These are phyloP conservation scores for Scortum barcoo DNA, from an alignment of 2,113 vertebrate species.

Conservation along the genomic window DNA sequence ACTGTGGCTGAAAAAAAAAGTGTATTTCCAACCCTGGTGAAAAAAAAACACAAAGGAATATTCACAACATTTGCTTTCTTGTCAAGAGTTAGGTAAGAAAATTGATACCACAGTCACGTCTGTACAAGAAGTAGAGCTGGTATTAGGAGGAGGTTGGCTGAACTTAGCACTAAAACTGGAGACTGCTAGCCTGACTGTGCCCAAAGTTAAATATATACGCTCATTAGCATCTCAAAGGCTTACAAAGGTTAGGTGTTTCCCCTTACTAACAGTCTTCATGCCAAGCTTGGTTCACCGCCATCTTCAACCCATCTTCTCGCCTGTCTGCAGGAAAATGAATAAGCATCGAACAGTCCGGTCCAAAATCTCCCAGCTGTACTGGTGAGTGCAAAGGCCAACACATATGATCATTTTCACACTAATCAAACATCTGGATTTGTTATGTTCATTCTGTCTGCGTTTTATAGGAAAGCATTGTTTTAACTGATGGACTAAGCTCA, in stretches of 20 bases:
- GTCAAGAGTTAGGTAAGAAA: too few relatives aligned
- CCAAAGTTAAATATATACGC: neutral
- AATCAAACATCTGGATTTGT: neutral
- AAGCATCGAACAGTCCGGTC: neutral
- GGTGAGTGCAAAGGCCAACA: neutral
- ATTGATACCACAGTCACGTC: neutral
- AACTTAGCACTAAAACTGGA: neutral
- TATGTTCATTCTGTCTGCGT: neutral
- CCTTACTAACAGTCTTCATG: neutral
- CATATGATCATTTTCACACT: neutral
- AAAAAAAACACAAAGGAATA: too few relatives aligned
- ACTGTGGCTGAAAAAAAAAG: too few relatives aligned
- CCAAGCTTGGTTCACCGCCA: neutral
- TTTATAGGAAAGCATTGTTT: neutral
- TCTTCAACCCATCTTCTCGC: neutral
- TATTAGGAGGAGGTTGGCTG: neutral
- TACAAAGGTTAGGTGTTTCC: neutral
- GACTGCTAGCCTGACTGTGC: neutral
- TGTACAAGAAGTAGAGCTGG: neutral
- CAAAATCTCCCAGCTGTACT: neutral
- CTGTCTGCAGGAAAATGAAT: neutral
- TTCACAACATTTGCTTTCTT: too few relatives aligned
- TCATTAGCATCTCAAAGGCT: neutral
- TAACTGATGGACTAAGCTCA: neutral
- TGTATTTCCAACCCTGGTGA: too few relatives aligned